A percentile compares a stretch with the other conserved stretches of the same genome.
These are phyloP conservation scores for Gastrophryne carolinensis DNA, from an alignment of 2,797 vertebrate species.

Conservation along the genomic window DNA sequence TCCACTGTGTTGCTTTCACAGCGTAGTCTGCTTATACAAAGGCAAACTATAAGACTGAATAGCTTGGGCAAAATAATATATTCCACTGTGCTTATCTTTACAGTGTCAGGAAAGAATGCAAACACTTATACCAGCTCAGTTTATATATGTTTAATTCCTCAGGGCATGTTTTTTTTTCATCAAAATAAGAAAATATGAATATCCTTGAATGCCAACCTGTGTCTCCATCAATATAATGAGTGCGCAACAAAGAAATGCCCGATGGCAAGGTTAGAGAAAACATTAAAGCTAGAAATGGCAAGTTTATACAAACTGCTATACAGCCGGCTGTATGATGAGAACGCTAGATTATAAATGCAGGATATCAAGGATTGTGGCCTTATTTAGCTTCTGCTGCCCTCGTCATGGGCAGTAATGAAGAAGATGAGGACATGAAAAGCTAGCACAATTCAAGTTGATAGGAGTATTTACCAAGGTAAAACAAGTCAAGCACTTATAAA, in stretches of 20 bases:
- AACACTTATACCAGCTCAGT: not conserved
- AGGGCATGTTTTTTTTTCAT: conserved; percentile 20
- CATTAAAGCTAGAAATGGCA: conserved; percentile 32
- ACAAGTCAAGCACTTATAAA: no score
- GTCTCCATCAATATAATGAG: conserved; percentile 49
- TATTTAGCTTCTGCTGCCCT: not conserved
- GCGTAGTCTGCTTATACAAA: not conserved
- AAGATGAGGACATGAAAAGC: no score
- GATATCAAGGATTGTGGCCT: not conserved
- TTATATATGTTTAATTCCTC: conserved; percentile 16
- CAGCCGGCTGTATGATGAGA: not conserved
- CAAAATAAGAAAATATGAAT: conserved; percentile 47
- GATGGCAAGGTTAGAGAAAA: conserved; percentile 52
- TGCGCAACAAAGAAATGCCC: conserved; percentile 42
- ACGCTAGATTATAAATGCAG: not conserved
- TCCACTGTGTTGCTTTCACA: not conserved
- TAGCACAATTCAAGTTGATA: no score
- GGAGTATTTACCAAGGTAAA: no score
- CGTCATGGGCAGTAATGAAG: no score
- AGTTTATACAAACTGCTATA: conserved; percentile 11
- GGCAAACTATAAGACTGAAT: not conserved
- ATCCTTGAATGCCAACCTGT: conserved; percentile 55
- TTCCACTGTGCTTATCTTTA: not conserved
- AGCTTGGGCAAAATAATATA: not conserved
- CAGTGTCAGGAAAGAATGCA: not conserved